Evolutionary conservation across 2,888 invertebrate species (phyloP).

Genomic region (Iselma pallidipennis): DNA sequence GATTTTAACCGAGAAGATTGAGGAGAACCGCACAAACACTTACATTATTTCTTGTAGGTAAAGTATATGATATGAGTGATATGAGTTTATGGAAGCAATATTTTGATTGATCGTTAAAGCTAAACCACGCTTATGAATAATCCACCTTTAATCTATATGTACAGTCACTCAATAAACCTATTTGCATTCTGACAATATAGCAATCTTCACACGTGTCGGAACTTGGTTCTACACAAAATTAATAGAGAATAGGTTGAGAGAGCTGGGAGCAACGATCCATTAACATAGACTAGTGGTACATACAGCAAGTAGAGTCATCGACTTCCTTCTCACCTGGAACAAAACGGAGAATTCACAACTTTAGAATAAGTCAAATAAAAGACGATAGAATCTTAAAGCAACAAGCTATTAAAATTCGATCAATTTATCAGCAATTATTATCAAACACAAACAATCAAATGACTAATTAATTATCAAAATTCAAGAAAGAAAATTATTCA

Average conservation of each 20-base stretch:
- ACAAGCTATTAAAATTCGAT: background rate
- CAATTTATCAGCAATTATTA: background rate
- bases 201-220: constrained; percentile 15
- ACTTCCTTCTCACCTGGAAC: constrained; percentile 16
- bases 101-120: background rate
- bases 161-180: background rate
- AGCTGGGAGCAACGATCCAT: constrained; percentile 14
- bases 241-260: background rate
- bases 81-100: background rate
- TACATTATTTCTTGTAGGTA: no score
- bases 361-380: no score
- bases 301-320: background rate
- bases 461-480: no score
- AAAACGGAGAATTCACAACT: constrained; percentile 6
- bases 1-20: no score
- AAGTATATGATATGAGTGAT: no score
- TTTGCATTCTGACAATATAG: constrained; percentile 19
- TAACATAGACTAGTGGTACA: background rate
- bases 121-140: background rate
- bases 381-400: background rate
- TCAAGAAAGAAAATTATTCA: no score
- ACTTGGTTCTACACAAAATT: constrained; percentile 8
- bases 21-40: no score
- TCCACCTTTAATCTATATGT: background rate
- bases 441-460: background rate